Evolutionary conservation across 2,888 invertebrate genomes (phyloP), one percentile per base, ranked within the genome.

Genomic region (Chymomyza procnemis): DNA sequence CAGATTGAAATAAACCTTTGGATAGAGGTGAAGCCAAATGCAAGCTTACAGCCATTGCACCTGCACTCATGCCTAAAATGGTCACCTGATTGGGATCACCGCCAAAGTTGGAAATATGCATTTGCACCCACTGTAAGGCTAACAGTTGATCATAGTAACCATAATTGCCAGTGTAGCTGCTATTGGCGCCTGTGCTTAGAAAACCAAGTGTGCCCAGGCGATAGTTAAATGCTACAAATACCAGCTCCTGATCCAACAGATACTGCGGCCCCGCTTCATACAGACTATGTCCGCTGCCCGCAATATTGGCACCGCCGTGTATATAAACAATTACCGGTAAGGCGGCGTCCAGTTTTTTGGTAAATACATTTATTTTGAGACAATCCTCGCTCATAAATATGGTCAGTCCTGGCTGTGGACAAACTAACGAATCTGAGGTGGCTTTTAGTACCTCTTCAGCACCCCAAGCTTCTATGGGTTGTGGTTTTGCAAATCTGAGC

Each of bases 131-230:
- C 75, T 92, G 91, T 48, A 95, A 86, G 0, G 93, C 94, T 22
- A 91, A 89, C 0, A 94, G 93, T 89, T 95, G 95, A 86, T 95
- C 95, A 79, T 94, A 93, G 67, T 94, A 90, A 0, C 93, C 95
- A 68, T 92, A 92, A 87, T 95, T 95, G 4, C 95, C 95, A 0
- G 94, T 93, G 0, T 93, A 93, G 47, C 92, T 90, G 1, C 16
- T 57, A 54, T 92, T 90, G 62, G 93, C 93, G 0, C 93, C 93
- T 0, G 94, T 94, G 71, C 92, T 93, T 14, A 94, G 80, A 80
- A 93, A 93, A 4, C 94, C 94, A 48, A 90, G 65, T 1, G 89
- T 78, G 2, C 89, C 89, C 22, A 90, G 62, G 2, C 90, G 88
- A 69, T 90, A 90, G 57, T 90, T 89, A 1, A 90, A 75, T 1